Conservation (phyloP, 2,888 invertebrate genomes). For the Agrochola lota region DNA sequence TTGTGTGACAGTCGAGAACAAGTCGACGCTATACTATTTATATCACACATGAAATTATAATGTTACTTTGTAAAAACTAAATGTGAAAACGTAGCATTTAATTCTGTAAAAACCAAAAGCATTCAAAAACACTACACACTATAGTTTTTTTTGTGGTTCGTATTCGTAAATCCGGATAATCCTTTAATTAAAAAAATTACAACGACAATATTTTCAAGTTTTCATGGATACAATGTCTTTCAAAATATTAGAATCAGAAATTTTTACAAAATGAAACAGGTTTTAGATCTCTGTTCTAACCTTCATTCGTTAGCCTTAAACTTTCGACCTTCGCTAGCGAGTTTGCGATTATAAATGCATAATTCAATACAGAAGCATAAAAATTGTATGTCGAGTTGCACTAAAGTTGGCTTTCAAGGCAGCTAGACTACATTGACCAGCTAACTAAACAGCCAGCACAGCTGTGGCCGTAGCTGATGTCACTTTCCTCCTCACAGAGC, state of each 20-base stretch:
- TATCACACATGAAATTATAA: slow-evolving; percentile 28
- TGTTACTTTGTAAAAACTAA: slow-evolving; percentile 17
- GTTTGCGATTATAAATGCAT: slow-evolving; percentile 22
- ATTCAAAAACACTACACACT: not conserved
- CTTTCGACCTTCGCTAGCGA: slow-evolving; percentile 37
- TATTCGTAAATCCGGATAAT: not conserved
- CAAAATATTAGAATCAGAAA: not conserved
- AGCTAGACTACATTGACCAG: not conserved
- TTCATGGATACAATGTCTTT: not conserved
- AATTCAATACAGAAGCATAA: slow-evolving; percentile 19
- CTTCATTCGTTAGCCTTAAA: slow-evolving; percentile 44
- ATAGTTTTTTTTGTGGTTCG: not conserved
- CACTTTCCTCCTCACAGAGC: too few species aligned
- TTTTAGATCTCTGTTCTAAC: slow-evolving; percentile 20
- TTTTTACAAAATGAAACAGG: slow-evolving; percentile 4
- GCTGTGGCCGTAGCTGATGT: too few species aligned
- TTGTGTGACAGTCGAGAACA: slow-evolving; percentile 60
- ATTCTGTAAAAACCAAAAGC: not conserved
- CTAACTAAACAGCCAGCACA: not conserved
- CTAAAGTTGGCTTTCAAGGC: not conserved
- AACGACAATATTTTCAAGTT: not conserved
- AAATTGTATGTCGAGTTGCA: slow-evolving; percentile 18
- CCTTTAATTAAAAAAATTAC: too few species aligned
- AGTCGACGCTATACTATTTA: slow-evolving; percentile 22
- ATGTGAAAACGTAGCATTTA: not conserved